Evolutionary conservation across 2,888 invertebrate species (phyloP).

Genomic region (Scaptomyza flava): DNA sequence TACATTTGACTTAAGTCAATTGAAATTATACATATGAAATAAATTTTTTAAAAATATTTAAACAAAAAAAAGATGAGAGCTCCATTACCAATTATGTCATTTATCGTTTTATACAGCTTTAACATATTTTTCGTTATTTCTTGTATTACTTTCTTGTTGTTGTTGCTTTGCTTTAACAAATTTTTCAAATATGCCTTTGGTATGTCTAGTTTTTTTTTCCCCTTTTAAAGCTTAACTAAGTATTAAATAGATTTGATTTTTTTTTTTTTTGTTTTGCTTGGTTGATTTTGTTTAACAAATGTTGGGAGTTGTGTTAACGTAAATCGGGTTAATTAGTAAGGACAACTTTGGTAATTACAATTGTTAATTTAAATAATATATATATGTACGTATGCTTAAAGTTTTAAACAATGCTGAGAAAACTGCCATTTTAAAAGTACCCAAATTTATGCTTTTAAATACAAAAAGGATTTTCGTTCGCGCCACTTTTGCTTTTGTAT

Average conservation of each 20-base stretch:
- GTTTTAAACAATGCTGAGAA: conserved; percentile 46
- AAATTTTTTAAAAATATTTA: conserved; percentile 23
- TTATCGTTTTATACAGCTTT: conserved; percentile 22
- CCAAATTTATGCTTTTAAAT: conserved; percentile 12
- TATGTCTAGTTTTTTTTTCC: conserved; percentile 81
- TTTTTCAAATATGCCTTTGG: conserved; percentile 82
- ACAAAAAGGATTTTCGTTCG: conserved; percentile 11
- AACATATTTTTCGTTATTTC: conserved; percentile 52
- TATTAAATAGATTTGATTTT: conserved; percentile 56
- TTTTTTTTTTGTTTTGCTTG: conserved; percentile 24
- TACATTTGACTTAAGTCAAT: conserved; percentile 67
- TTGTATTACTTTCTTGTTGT: conserved; percentile 21
- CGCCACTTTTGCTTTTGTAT: conserved; percentile 15
- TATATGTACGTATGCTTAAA: conserved; percentile 51
- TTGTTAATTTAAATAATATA: conserved; percentile 57
- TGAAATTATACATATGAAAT: conserved; percentile 54
- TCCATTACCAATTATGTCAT: conserved; percentile 40
- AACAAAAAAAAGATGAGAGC: background rate
- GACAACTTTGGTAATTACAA: conserved; percentile 83
- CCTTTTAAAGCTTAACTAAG: conserved; percentile 53
- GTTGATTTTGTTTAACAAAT: conserved; percentile 59
- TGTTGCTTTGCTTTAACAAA: conserved; percentile 39
- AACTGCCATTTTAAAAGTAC: conserved; percentile 31
- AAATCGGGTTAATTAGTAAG: conserved; percentile 77
- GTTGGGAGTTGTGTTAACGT: conserved; percentile 64